Conservation (phyloP, 2,113 vertebrate species). For the Melierax canorus region DNA sequence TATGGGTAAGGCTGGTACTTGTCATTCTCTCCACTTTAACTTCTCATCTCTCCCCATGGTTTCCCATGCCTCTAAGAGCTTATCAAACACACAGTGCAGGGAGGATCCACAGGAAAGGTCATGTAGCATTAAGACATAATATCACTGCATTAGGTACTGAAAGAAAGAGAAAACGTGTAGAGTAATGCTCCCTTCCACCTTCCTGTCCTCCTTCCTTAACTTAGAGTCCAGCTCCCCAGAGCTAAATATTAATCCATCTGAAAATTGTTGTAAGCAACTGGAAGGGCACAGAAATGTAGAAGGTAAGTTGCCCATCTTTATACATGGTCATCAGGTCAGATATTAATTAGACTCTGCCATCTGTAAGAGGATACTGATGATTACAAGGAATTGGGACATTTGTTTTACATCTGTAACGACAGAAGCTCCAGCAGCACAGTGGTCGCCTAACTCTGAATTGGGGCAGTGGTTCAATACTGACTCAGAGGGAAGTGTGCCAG, state of each 20-base stretch:
- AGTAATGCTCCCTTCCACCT: background rate
- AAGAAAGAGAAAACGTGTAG: background rate
- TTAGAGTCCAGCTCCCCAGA: background rate
- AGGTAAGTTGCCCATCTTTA: background rate
- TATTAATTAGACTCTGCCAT: background rate
- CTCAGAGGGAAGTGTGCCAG: constrained; percentile 15
- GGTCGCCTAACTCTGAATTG: background rate
- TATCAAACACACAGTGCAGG: background rate
- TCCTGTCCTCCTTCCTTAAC: background rate
- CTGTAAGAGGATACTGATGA: background rate
- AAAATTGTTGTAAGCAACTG: background rate
- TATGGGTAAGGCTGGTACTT: background rate
- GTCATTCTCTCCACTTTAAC: background rate
- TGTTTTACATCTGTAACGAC: background rate
- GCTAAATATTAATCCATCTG: background rate
- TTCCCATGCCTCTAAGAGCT: background rate
- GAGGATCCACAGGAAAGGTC: background rate
- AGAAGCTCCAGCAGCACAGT: background rate
- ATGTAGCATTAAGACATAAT: background rate
- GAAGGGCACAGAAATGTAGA: background rate
- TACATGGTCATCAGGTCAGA: background rate
- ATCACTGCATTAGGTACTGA: background rate
- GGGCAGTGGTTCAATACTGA: background rate
- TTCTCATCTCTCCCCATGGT: background rate
- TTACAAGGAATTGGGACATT: background rate